Conservation (phyloP, 1,140 invertebrate genomes). For the Eubasilissa regina region DNA sequence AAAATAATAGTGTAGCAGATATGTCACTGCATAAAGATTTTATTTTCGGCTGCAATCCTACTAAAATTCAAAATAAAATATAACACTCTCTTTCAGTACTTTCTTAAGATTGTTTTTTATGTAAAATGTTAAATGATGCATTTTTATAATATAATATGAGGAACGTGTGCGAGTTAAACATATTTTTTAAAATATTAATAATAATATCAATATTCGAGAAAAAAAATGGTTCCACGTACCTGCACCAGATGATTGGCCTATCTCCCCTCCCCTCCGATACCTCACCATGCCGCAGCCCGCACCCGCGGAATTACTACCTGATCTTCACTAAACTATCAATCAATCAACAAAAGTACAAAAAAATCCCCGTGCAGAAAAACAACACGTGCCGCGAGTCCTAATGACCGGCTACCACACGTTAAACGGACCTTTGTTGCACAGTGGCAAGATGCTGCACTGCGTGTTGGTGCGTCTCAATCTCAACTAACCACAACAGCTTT, state of each 20-base stretch:
- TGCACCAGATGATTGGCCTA: constrained; percentile 49
- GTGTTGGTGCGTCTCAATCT: constrained; percentile 9
- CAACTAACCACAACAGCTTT: constrained; percentile 45
- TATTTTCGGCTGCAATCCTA: too few species aligned
- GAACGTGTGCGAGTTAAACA: too few species aligned
- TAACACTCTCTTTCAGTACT: too few species aligned
- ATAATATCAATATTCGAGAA: constrained; percentile 10
- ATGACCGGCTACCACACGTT: not conserved
- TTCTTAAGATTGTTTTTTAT: too few species aligned
- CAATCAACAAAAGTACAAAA: not conserved
- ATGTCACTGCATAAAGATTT: too few species aligned
- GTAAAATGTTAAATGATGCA: too few species aligned
- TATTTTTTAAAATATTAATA: not conserved
- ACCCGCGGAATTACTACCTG: constrained; percentile 36
- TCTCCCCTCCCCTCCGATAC: constrained; percentile 4
- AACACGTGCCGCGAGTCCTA: not conserved
- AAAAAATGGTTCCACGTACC: constrained; percentile 42
- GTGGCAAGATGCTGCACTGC: constrained; percentile 7
- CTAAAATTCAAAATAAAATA: too few species aligned
- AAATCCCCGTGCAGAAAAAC: not conserved
- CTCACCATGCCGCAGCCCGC: not conserved
- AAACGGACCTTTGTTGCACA: constrained; percentile 23
- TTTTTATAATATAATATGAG: too few species aligned
- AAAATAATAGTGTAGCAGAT: too few species aligned
- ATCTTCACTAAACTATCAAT: not conserved